A percentile compares a stretch with the other conserved stretches of the same genome.
Evolutionary conservation across 2,888 invertebrate genomes (phyloP).

Genomic region (Drosophila paracracens): DNA sequence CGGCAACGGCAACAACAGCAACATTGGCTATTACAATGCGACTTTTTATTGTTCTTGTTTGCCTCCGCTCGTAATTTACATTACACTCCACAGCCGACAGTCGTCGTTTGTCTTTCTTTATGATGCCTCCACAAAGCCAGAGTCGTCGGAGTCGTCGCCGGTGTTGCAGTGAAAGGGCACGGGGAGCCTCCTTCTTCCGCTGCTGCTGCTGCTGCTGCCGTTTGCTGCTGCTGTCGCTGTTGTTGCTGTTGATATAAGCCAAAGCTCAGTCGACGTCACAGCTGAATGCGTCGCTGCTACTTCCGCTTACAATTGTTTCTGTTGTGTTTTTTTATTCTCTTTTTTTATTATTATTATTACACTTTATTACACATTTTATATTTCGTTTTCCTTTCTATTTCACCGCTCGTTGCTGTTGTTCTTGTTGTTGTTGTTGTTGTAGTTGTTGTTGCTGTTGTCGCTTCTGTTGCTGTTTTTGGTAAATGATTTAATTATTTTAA

Average conservation of each 20-base stretch:
- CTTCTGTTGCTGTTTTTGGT: slow-evolving; percentile 55
- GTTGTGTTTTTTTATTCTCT: background rate
- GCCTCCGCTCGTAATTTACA: slow-evolving; percentile 71
- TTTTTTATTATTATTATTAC: slow-evolving; percentile 42
- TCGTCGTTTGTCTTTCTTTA: slow-evolving; percentile 73
- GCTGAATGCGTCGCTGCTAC: slow-evolving; percentile 75
- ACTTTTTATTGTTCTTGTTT: slow-evolving; percentile 70
- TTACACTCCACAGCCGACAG: slow-evolving; percentile 64
- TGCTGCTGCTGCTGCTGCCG: slow-evolving; percentile 12
- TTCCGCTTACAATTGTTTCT: slow-evolving; percentile 69
- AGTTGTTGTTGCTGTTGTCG: slow-evolving; percentile 23
- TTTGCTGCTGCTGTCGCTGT: background rate
- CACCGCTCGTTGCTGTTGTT: slow-evolving; percentile 11
- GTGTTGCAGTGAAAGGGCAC: slow-evolving; percentile 3
- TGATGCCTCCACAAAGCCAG: slow-evolving; percentile 47
- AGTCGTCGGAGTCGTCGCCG: slow-evolving; percentile 10
- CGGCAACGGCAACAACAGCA: slow-evolving; percentile 10
- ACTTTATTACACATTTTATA: slow-evolving; percentile 72
- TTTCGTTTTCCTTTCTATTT: slow-evolving; percentile 65
- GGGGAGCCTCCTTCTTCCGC: slow-evolving; percentile 38
- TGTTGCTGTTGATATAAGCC: slow-evolving; percentile 57
- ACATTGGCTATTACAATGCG: slow-evolving; percentile 62
- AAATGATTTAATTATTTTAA: slow-evolving; percentile 76
- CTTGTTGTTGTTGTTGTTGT: slow-evolving; percentile 18
- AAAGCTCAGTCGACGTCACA: slow-evolving; percentile 69